Evolutionary conservation across 53 echinoderm and acorn worm genomes (phyloP), one percentile per base, ranked within the genome.

Genomic region (Holothuria scabra): DNA sequence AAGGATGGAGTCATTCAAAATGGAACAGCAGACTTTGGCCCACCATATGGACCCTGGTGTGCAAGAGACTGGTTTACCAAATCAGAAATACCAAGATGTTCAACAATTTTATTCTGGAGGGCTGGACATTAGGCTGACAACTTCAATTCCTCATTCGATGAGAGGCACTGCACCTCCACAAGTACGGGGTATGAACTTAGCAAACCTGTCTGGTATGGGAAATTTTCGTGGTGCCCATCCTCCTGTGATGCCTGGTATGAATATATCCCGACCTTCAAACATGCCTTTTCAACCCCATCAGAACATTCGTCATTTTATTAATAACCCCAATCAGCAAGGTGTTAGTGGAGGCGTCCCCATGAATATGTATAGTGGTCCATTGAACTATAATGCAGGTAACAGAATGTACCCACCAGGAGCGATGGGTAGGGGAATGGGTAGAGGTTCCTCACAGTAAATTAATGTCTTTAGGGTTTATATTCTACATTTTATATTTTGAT

Each of bases 101-200:
- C 57, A 56, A 28, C 78, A 78, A 55, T 78, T 78, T 28, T 78
- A 78, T 56, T 52, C 76, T 11, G 58, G 78, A 20, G 78, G 58
- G 52, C 31, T 78, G n/a, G 78, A 78, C 29, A 59, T 78, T 14
- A 56, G 56, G 4, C 46, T 46, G 24, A 44, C 44, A 22, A 28
- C 44, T 5, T 56, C 78, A 23, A 56, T 56, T 29, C 29, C 32
- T 21, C 78, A 28, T 32, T 13, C 1, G 4, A 18, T 78, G 56
- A 78, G 78, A 20, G 52, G 56, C 31, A 55, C 78, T 16, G 78
- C 29, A 4, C 32, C 78, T 11, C 78, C 78, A 32, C 32, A 33
- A 31, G 29, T 58, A 13, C 78, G 78, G 16, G 78, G 78, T 19
- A 78, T 78, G 78, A 78, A 56, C 56, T 55, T 78, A 20, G 56